Percentiles rank a stretch among this genome's conserved stretches.
Evolutionary conservation across 2,888 invertebrate species (phyloP).

Genomic region (Gymnosoma rotundatum): DNA sequence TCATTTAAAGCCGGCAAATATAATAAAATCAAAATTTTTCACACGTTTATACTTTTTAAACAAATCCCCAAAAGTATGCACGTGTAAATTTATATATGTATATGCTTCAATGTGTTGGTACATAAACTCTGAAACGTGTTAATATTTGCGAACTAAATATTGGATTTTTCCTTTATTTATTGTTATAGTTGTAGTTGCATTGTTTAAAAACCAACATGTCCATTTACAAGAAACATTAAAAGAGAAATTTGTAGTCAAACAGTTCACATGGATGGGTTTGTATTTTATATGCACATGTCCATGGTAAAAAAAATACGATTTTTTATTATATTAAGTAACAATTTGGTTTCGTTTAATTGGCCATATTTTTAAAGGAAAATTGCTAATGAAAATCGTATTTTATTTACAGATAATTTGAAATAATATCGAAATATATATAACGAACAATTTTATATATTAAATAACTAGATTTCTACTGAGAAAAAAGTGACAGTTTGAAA

Average conservation of each 20-base stretch:
- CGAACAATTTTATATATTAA: too few relatives aligned
- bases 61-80: constrained; percentile 46
- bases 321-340: too few relatives aligned
- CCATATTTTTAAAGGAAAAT: too few relatives aligned
- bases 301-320: too few relatives aligned
- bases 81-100: constrained; percentile 9
- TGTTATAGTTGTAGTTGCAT: background rate
- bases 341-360: too few relatives aligned
- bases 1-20: constrained; percentile 5
- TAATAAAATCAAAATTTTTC: too few relatives aligned
- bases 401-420: too few relatives aligned
- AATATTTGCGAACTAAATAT: constrained; percentile 54
- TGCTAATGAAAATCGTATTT: too few relatives aligned
- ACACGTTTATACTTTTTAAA: constrained; percentile 1
- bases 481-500: too few relatives aligned
- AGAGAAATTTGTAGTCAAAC: background rate
- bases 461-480: too few relatives aligned
- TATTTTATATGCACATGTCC: too few relatives aligned
- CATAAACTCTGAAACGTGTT: constrained; percentile 52
- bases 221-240: constrained; percentile 19
- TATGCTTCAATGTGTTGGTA: constrained; percentile 10
- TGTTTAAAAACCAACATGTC: constrained; percentile 19
- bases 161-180: background rate
- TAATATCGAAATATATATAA: too few relatives aligned
- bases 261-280: background rate